A percentile compares a stretch with the other conserved stretches of the same genome.
Evolutionary conservation across 2,797 vertebrate species (phyloP).

Genomic region (Numenius phaeopus): DNA sequence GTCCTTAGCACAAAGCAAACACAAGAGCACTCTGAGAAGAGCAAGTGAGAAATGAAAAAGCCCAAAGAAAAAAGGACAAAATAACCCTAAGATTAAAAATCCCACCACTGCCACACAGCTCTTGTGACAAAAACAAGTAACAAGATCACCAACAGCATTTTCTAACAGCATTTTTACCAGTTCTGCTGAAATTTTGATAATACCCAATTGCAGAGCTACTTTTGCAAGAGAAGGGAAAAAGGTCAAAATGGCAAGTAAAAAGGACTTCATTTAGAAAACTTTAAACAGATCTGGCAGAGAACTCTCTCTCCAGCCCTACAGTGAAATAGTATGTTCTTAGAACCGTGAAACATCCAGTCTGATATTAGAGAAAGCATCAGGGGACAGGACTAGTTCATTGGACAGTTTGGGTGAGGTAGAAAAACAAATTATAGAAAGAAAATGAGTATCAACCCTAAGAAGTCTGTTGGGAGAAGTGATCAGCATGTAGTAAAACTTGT

Average conservation of each 20-base stretch:
- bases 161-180: not conserved
- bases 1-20: constrained; percentile 43
- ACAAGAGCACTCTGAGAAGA: not conserved
- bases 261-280: not conserved
- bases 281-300: not conserved
- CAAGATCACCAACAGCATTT: not conserved
- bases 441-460: not conserved
- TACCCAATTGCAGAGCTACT: not conserved
- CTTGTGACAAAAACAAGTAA: not conserved
- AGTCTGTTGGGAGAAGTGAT: not conserved
- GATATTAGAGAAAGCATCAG: not conserved
- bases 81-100: not conserved
- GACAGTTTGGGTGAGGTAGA: not conserved
- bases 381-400: not conserved
- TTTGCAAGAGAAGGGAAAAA: not conserved
- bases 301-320: not conserved
- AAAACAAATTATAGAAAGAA: not conserved
- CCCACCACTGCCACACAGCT: not conserved
- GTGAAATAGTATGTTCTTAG: not conserved
- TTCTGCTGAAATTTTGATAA: not conserved
- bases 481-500: not conserved
- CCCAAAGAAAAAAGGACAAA: not conserved
- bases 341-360: not conserved
- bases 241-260: not conserved
- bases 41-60: not conserved